These are phyloP conservation scores for Leptinotarsa haldemani DNA, from an alignment of 2,888 invertebrate species.

Conservation along the genomic window DNA sequence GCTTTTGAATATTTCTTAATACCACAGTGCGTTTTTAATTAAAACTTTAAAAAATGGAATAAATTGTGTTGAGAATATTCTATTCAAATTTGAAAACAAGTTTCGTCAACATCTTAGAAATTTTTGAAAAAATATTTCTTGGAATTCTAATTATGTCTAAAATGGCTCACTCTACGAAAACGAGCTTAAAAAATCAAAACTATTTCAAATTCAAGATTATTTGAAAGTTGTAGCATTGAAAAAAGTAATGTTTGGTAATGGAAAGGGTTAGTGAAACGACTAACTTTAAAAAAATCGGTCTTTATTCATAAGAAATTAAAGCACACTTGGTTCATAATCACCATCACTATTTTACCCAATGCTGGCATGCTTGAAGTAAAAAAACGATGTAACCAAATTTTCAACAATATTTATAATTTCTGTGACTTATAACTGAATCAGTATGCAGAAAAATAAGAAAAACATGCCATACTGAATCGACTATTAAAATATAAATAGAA, in stretches of 20 bases:
- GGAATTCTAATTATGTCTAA: no score
- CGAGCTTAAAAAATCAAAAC: no score
- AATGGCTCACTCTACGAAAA: no score
- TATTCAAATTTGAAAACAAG: no score
- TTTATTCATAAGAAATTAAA: conserved; percentile 67
- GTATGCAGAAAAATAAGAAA: conserved; percentile 36
- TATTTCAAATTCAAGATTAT: no score
- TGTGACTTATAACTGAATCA: conserved; percentile 34
- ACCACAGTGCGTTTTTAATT: no score
- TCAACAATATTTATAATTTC: conserved; percentile 51
- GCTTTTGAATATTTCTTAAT: no score
- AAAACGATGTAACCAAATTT: conserved; percentile 55
- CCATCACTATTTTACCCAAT: conserved; percentile 59
- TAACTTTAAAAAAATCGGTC: conserved; percentile 64
- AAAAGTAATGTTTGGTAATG: not conserved
- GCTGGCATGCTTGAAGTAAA: conserved; percentile 57
- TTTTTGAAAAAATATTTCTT: no score
- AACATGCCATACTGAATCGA: conserved; percentile 45
- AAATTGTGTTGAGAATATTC: no score
- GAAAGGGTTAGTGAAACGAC: conserved; percentile 23
- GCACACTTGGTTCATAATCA: conserved; percentile 67
- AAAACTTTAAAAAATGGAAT: no score
- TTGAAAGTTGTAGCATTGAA: not conserved
- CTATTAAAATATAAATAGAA: conserved; percentile 53
- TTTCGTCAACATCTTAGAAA: no score